Conservation (phyloP, 92 coral and sea anemone genomes). For the Desmophyllum pertusum region DNA sequence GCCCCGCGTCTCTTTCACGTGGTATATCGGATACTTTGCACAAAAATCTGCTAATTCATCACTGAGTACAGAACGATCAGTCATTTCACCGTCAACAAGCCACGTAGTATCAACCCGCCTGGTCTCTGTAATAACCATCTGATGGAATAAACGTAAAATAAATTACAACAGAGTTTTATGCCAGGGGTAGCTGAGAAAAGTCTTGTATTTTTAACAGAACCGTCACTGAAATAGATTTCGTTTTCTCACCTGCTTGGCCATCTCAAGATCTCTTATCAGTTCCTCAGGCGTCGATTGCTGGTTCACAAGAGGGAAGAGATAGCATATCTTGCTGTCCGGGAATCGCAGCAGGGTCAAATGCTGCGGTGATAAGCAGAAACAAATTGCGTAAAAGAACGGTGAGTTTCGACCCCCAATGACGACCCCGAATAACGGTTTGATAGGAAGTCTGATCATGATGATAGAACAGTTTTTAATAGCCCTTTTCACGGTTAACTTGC, state of each 20-base stretch:
- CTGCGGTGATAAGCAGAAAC: not conserved
- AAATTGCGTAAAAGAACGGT: not conserved
- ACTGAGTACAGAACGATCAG: not conserved
- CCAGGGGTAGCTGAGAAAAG: no score
- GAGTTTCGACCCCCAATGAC: no score
- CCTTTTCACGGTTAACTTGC: no score
- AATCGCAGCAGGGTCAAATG: conserved; percentile 23
- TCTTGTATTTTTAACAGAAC: no score
- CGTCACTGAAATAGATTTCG: no score
- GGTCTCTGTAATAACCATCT: conserved; percentile 7
- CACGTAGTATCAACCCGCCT: not conserved
- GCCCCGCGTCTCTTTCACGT: not conserved
- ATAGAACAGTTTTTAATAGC: no score
- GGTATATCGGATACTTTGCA: not conserved
- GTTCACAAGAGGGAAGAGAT: conserved; percentile 6
- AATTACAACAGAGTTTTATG: not conserved
- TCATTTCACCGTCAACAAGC: not conserved
- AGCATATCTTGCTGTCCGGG: conserved; percentile 2
- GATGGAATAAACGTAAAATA: not conserved
- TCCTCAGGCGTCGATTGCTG: conserved; percentile 7
- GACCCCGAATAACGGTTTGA: no score
- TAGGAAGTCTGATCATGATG: no score
- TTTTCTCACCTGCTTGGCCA: not conserved
- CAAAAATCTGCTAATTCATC: conserved; percentile 3
- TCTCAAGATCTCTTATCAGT: conserved; percentile 19